Conservation (phyloP, 2,113 vertebrate genomes). For the Hippocampus barbouri region DNA sequence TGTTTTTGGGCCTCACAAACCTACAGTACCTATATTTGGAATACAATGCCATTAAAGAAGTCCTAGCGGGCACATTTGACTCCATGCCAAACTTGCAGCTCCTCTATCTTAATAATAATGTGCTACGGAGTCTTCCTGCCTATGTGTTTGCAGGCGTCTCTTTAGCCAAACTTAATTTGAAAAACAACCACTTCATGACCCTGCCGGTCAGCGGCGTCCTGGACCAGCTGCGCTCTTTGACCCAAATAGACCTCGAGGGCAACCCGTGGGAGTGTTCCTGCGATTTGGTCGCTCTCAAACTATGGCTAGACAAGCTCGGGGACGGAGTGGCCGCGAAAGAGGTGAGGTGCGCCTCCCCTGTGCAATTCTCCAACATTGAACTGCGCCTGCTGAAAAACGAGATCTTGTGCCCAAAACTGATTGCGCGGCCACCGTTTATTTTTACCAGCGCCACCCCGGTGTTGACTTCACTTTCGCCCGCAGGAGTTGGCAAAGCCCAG, state of each 20-base stretch:
- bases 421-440: constrained; percentile 83
- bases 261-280: constrained; percentile 99
- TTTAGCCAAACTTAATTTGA: constrained; percentile 89
- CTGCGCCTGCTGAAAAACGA: constrained; percentile 91
- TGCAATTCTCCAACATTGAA: constrained; percentile 93
- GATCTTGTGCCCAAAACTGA: constrained; percentile 90
- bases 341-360: constrained; percentile 89
- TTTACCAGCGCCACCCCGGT: constrained; percentile 80
- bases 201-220: constrained; percentile 95
- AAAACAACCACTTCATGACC: constrained; percentile 99
- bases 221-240: constrained; percentile 89
- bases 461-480: constrained; percentile 78
- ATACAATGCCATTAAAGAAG: constrained; percentile 97
- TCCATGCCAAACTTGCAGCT: constrained; percentile 93
- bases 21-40: constrained; percentile 97
- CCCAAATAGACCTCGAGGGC: constrained; percentile 94
- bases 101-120: constrained; percentile 94
- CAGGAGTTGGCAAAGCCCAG: constrained; percentile 84
- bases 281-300: constrained; percentile 92
- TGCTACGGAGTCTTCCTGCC: constrained; percentile 87
- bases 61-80: constrained; percentile 92
- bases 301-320: constrained; percentile 92
- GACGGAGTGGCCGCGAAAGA: constrained; percentile 91
- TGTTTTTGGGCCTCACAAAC: constrained; percentile 92
- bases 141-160: constrained; percentile 91